A percentile compares a stretch with the other conserved stretches of the same genome.
Evolutionary conservation across 2,888 invertebrate genomes (phyloP).

Genomic region (Tortricodes alternella): DNA sequence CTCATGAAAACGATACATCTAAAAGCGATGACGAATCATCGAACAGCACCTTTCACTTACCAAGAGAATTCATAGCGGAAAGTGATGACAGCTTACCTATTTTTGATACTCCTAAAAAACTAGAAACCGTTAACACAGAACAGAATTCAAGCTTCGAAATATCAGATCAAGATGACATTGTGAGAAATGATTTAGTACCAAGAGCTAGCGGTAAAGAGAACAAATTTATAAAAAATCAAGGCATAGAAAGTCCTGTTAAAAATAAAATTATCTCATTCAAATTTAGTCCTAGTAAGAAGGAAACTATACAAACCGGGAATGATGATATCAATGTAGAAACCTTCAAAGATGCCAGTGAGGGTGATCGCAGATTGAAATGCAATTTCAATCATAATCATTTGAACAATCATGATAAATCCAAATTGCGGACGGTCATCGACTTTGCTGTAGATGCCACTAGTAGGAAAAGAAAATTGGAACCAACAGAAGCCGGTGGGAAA

Average conservation of each 20-base stretch:
- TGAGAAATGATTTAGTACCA: constrained; percentile 55
- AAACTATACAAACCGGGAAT: constrained; percentile 40
- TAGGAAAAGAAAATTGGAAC: constrained; percentile 22
- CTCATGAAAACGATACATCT: neutral
- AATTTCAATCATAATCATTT: constrained; percentile 39
- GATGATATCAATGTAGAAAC: constrained; percentile 59
- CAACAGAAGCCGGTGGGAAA: neutral
- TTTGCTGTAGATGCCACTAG: constrained; percentile 37
- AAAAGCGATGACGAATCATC: constrained; percentile 37
- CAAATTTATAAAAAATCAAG: constrained; percentile 26
- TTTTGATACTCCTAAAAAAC: constrained; percentile 50
- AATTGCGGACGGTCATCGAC: constrained; percentile 37
- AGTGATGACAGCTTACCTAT: constrained; percentile 39
- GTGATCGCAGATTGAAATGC: constrained; percentile 42
- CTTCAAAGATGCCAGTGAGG: constrained; percentile 63
- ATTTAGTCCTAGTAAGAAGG: constrained; percentile 52
- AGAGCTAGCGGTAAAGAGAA: constrained; percentile 34
- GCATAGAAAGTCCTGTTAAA: constrained; percentile 36
- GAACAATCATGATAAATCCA: neutral
- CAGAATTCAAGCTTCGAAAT: constrained; percentile 63
- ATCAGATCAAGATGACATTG: constrained; percentile 50
- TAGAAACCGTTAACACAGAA: constrained; percentile 51
- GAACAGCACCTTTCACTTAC: constrained; percentile 42
- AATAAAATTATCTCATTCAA: constrained; percentile 48
- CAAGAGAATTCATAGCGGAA: constrained; percentile 46